Base-by-base conservation (phyloP, 2,113 vertebrate species). In the Herpetotheres cachinnans region DNA sequence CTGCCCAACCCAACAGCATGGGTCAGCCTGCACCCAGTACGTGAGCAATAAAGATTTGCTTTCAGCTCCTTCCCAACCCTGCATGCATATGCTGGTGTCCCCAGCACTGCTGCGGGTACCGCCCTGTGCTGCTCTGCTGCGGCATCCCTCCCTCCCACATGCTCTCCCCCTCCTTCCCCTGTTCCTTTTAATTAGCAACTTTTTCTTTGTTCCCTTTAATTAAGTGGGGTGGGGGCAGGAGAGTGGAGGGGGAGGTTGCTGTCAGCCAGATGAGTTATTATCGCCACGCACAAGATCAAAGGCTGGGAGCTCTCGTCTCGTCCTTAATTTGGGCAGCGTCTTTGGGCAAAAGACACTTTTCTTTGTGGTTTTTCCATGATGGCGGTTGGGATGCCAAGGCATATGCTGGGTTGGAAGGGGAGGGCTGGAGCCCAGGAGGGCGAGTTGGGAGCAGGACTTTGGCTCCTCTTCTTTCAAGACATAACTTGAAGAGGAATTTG, bases 171-270 rank as follows among this genome's bases (percentile, higher is more conserved):
- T 86, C 63, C 87, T 90, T 70, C 92, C 81, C 93, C 78, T 62
- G 61, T 56, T 91, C 93, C 88, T 93, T 95, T 94, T 96, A 97
- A 97, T 97, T 97, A 97, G 88, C 58, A 96, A 95, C 88, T 94
- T 89, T 67, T 82, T 8, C 95, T 96, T 97, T 95, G 81, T 95
- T 97, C 96, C 93, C 84, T 97, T 79, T 97, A 97, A 97, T 97
- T 96, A 97, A 63, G 49, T 1, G 5, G 86, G 91, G 95, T 32
- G 86, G 93, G 89, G 82, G 91, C 78, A 84, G 89, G 67, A 40
- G 38, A 88, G 85, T 38, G 92, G 78, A 95, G 92, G 86, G 80
- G 50, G 22, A 81, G 87, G 90, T 32, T 69, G 87, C 92, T 88
- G 90, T 73, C 94, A 96, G 84, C 90, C 90, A 55, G 49, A 96